A percentile compares a stretch with the other conserved stretches of the same genome.
Conservation (phyloP, 2,888 invertebrate species). For the Conops quadrifasciatus region DNA sequence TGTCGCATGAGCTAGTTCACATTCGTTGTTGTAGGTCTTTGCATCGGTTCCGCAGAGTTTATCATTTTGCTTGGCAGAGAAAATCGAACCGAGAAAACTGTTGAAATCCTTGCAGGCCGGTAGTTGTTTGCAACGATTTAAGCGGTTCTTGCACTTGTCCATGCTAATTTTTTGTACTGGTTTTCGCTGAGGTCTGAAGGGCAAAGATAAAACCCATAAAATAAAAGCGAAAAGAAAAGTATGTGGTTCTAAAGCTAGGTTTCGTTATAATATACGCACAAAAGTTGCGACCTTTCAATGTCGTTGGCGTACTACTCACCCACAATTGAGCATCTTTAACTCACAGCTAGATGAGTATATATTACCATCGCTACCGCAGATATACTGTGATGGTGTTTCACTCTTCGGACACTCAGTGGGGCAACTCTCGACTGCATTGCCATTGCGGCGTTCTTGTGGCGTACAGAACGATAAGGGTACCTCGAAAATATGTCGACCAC, state of each 20-base stretch:
- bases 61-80: slow-evolving; percentile 71
- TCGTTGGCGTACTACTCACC: slow-evolving; percentile 69
- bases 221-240: too few species aligned
- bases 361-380: slow-evolving; percentile 90
- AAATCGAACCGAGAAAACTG: slow-evolving; percentile 64
- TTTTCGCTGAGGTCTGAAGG: slow-evolving; percentile 62
- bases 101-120: slow-evolving; percentile 71
- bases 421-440: slow-evolving; percentile 69
- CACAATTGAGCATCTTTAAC: slow-evolving; percentile 87
- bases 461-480: slow-evolving; percentile 90
- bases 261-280: too few species aligned
- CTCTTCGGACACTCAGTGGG: slow-evolving; percentile 75
- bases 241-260: not conserved
- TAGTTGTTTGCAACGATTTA: slow-evolving; percentile 79
- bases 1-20: slow-evolving; percentile 82
- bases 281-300: too few species aligned
- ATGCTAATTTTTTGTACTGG: slow-evolving; percentile 67
- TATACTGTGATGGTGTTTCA: slow-evolving; percentile 64
- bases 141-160: slow-evolving; percentile 79
- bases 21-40: slow-evolving; percentile 83
- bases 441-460: slow-evolving; percentile 75
- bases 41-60: slow-evolving; percentile 92
- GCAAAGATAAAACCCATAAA: too few species aligned
- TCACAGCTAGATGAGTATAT: slow-evolving; percentile 90
- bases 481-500: slow-evolving; percentile 92